Base-by-base conservation (phyloP, 2,888 invertebrate genomes). In the Hoplodrina blanda region DNA sequence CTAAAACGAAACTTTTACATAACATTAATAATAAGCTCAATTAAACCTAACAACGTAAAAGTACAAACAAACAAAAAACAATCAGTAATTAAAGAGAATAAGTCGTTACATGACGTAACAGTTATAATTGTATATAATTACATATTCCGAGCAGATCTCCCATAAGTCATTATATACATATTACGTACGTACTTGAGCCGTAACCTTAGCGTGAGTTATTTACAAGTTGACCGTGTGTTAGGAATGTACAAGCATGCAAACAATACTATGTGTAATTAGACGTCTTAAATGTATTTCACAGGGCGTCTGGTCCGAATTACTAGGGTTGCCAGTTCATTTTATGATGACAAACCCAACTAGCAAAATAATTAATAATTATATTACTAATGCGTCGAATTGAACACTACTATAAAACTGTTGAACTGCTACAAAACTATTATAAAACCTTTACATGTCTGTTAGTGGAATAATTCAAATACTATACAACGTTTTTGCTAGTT, bases 241-340 rank as follows among this genome's bases (percentile, higher is more conserved):
- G 63, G 56, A 62, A 74, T 78, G 77, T 62, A 71, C 60, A 33
- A 37, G 66, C 62, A 54, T 19, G 20, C 41, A 63, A 78, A 83
- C 84, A 82, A 83, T 82, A 76, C 57, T 63, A 62, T n/a, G 50
- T 25, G 56, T 72, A 81, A 82, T 82, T 76, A 83, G 5, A 77
- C 37, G 69, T 68, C 62, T 78, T 60, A 41, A 69, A 70, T 70
- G 65, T 76, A 73, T 71, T 81, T 71, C 70, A 49, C 68, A 76
- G 67, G 30, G 44, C n/a, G 20, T 19, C 20, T 62, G 19, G 49
- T 82, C 68, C 62, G 69, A 33, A 49, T 20, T 17, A 19, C 0
- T 25, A 67, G 61, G 66, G 80, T 25, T 68, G 57, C 19, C 69
- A 61, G n/a, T 10, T 8, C 10, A 41, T 41, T 11, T 41, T n/a